Evolutionary conservation across 1,140 invertebrate genomes (phyloP).

Genomic region (Drosophila pandora): DNA sequence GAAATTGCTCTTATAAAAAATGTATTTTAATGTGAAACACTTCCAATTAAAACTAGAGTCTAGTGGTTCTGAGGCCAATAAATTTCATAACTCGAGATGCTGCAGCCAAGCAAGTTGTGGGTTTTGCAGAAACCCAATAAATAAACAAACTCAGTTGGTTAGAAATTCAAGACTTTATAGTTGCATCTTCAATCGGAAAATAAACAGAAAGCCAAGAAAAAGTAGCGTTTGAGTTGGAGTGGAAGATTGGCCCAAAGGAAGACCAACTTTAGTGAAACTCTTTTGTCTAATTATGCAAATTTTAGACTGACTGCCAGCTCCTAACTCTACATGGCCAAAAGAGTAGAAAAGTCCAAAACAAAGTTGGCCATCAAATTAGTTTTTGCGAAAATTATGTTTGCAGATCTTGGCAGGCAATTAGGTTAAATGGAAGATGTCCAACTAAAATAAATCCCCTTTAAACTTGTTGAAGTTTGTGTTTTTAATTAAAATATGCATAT

Average conservation of each 20-base stretch:
- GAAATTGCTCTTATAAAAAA: conserved; percentile 29
- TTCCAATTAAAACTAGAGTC: conserved; percentile 47
- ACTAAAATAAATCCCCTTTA: conserved; percentile 24
- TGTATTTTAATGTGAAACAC: conserved; percentile 42
- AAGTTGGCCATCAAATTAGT: conserved; percentile 55
- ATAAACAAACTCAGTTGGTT: conserved; percentile 7
- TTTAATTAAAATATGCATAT: conserved; percentile 33
- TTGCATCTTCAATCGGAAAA: conserved; percentile 52
- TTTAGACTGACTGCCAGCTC: conserved; percentile 29
- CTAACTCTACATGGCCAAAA: conserved; percentile 17
- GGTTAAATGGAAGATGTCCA: conserved; percentile 11
- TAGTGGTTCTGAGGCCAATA: conserved; percentile 24
- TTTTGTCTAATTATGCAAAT: conserved; percentile 74
- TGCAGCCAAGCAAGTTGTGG: conserved; percentile 13
- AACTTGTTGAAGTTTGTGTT: conserved; percentile 19
- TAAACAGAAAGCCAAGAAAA: conserved; percentile 35
- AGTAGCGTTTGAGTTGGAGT: conserved; percentile 4
- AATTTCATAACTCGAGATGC: conserved; percentile 35
- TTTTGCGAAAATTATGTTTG: conserved; percentile 33
- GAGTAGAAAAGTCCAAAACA: conserved; percentile 10
- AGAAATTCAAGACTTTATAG: conserved; percentile 39
- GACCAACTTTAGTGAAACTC: conserved; percentile 38
- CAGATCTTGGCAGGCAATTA: conserved; percentile 45
- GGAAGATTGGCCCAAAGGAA: conserved; percentile 16
- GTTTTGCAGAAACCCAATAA: conserved; percentile 14